Percentiles rank a stretch among this genome's conserved stretches.
Conservation (phyloP, 2,113 vertebrate species). For the Anser brachyrhynchus region DNA sequence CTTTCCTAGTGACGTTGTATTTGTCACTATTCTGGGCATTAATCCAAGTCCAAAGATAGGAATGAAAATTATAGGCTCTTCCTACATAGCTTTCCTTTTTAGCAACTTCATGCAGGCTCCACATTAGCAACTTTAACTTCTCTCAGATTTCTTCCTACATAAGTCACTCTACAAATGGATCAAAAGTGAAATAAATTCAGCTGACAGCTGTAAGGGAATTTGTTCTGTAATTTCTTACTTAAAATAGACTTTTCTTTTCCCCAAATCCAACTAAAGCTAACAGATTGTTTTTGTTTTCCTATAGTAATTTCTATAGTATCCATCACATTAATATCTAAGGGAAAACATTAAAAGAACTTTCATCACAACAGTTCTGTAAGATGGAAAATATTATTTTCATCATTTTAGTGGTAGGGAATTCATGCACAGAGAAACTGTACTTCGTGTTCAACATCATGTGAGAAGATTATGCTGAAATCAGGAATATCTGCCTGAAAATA, state of each 20-base stretch:
- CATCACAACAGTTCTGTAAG: neutral
- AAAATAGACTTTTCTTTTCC: neutral
- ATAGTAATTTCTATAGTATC: neutral
- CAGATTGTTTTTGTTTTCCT: neutral
- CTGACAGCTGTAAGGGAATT: neutral
- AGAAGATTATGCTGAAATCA: neutral
- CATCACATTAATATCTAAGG: neutral
- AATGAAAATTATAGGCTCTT: conserved; percentile 82
- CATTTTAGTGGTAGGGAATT: neutral
- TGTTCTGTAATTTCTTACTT: conserved; percentile 17
- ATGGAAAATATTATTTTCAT: neutral
- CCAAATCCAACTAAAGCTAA: neutral
- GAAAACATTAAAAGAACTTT: neutral
- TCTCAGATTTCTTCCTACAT: conserved; percentile 64
- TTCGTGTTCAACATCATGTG: neutral
- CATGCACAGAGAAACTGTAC: neutral
- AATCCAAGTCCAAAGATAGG: conserved; percentile 81
- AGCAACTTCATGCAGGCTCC: conserved; percentile 69
- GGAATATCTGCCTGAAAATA: neutral
- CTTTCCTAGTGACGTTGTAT: conserved; percentile 59
- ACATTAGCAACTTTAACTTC: conserved; percentile 71
- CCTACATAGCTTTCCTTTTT: conserved; percentile 80
- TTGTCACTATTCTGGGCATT: conserved; percentile 80
- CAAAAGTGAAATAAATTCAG: conserved; percentile 58
- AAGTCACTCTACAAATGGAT: conserved; percentile 52